These are phyloP conservation scores for Kryptolebias ocellatus DNA, from an alignment of 2,797 vertebrate species.

Conservation along the genomic window DNA sequence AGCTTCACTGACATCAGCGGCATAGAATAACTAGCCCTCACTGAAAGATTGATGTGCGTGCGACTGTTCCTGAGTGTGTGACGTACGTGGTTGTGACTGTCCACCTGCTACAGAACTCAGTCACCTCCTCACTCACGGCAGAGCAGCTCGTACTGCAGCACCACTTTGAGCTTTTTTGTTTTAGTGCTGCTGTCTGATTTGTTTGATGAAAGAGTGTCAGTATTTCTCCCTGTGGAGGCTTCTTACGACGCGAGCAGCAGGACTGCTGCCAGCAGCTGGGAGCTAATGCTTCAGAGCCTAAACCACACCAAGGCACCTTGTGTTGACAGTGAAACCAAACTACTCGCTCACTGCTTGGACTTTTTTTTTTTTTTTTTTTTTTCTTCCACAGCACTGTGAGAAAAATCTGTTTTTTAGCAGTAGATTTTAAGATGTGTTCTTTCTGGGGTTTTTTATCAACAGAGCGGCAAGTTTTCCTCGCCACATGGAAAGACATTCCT, in stretches of 20 bases:
- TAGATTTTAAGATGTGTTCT: background rate
- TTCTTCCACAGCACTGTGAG: constrained; percentile 3
- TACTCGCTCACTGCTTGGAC: background rate
- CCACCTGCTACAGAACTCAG: constrained; percentile 2
- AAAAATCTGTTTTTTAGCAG: background rate
- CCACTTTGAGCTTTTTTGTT: constrained; percentile 1
- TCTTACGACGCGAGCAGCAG: constrained; percentile 44
- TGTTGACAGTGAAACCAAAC: constrained; percentile 23
- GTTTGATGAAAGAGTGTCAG: constrained; percentile 32
- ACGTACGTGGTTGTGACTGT: constrained; percentile 13
- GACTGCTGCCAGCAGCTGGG: constrained; percentile 33
- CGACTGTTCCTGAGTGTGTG: constrained; percentile 16
- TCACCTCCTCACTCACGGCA: background rate
- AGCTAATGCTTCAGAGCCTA: constrained; percentile 32
- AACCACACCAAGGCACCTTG: constrained; percentile 38
- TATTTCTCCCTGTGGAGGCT: constrained; percentile 35
- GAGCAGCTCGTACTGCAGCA: background rate
- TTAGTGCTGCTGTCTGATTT: constrained; percentile 34
- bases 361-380: background rate
- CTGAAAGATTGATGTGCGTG: constrained; percentile 14
- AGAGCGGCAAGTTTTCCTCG: constrained; percentile 97
- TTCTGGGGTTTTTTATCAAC: constrained; percentile 42
- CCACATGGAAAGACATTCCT: constrained; percentile 98
- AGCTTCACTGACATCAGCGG: constrained; percentile 41
- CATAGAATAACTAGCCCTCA: background rate